Evolutionary conservation across 2,888 invertebrate genomes (phyloP).

Genomic region (Scaptomyza reducta): DNA sequence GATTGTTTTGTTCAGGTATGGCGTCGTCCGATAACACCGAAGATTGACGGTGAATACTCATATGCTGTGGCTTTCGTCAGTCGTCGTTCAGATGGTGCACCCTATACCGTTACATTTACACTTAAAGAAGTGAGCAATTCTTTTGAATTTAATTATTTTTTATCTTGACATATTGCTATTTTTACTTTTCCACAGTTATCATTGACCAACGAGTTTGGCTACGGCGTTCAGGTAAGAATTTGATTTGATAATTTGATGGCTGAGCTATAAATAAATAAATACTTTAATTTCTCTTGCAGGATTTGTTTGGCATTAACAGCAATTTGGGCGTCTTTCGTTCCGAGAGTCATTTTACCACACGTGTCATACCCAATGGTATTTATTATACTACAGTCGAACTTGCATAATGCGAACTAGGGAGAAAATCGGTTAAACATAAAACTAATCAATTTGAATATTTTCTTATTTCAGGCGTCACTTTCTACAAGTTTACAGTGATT

Average conservation of each 20-base stretch:
- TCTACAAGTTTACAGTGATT: slow-evolving; percentile 75
- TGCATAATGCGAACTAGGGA: no score
- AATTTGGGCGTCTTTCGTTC: slow-evolving; percentile 29
- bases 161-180: background rate
- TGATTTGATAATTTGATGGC: no score
- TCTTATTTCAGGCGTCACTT: slow-evolving; percentile 68
- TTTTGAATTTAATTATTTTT: background rate
- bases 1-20: slow-evolving; percentile 77
- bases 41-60: slow-evolving; percentile 79
- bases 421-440: background rate
- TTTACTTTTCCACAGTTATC: slow-evolving; percentile 65
- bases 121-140: slow-evolving; percentile 60
- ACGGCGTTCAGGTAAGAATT: slow-evolving; percentile 71
- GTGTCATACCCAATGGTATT: slow-evolving; percentile 77
- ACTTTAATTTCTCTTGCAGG: slow-evolving; percentile 32
- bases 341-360: slow-evolving; percentile 58
- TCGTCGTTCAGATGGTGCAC: slow-evolving; percentile 84
- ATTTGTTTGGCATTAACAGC: slow-evolving; percentile 55
- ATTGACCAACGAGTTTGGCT: slow-evolving; percentile 79
- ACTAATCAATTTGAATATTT: slow-evolving; percentile 1
- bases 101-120: slow-evolving; percentile 75
- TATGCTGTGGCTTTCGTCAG: slow-evolving; percentile 85
- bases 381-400: background rate
- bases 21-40: slow-evolving; percentile 84
- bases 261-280: background rate